Percentiles rank a stretch among this genome's conserved stretches.
phyloP scores from a whole-genome alignment of 2,888 invertebrate species.

The Agrochola macilenta region DNA sequence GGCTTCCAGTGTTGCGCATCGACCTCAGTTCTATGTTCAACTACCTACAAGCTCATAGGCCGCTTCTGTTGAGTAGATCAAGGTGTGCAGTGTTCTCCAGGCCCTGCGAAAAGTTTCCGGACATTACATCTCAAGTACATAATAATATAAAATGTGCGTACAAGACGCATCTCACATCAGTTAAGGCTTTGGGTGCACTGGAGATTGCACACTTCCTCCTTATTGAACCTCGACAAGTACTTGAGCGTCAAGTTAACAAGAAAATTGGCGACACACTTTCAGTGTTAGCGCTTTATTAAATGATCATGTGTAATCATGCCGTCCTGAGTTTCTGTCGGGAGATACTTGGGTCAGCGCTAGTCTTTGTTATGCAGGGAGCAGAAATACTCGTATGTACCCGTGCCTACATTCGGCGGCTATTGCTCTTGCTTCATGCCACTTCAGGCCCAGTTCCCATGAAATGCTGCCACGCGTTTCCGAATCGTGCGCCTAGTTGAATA shows the following conservation, averaged over 20 bases:
- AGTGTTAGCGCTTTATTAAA: conserved; percentile 38
- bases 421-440: neutral
- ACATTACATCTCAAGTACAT: neutral
- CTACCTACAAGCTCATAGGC: neutral
- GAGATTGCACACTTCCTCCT: conserved; percentile 47
- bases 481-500: neutral
- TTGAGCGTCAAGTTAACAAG: conserved; percentile 52
- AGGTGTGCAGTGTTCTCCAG: neutral
- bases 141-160: neutral
- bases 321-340: conserved; percentile 6
- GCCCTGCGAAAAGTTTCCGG: neutral
- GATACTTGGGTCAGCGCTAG: neutral
- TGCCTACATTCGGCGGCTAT: neutral
- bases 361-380: neutral
- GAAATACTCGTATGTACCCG: neutral
- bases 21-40: neutral
- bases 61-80: neutral
- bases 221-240: conserved; percentile 38
- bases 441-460: neutral
- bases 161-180: conserved; percentile 6
- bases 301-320: conserved; percentile 12
- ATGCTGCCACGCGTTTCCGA: neutral
- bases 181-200: conserved; percentile 19
- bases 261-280: conserved; percentile 49
- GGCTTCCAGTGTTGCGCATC: neutral